phyloP scores from a whole-genome alignment of 2,797 vertebrate species.

The Malurus splendens region DNA sequence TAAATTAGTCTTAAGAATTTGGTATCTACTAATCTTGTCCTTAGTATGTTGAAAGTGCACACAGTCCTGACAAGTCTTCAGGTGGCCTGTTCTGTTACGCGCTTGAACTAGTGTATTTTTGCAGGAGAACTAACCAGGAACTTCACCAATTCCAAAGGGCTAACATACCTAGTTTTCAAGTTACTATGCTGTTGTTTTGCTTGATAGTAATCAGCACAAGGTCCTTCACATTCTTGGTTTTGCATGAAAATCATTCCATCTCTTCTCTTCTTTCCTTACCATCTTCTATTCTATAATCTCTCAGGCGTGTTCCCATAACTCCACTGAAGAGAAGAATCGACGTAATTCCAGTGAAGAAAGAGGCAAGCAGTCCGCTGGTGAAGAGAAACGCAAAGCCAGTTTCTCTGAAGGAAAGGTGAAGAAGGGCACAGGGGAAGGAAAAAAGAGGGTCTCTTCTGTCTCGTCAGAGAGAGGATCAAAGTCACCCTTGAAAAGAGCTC shows the following conservation, averaged over 20 bases:
- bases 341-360: slow-evolving; percentile 80
- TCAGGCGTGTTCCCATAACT: slow-evolving; percentile 75
- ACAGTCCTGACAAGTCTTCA: not conserved
- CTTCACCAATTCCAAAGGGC: not conserved
- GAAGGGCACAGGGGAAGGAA: slow-evolving; percentile 73
- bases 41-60: not conserved
- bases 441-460: slow-evolving; percentile 73
- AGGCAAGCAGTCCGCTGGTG: slow-evolving; percentile 71
- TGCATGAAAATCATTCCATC: slow-evolving; percentile 40
- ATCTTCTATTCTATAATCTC: slow-evolving; percentile 65
- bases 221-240: slow-evolving; percentile 33
- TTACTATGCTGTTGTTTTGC: not conserved
- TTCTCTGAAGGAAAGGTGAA: slow-evolving; percentile 76
- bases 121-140: slow-evolving; percentile 21
- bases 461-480: slow-evolving; percentile 79
- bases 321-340: slow-evolving; percentile 75
- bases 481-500: slow-evolving; percentile 78
- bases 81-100: not conserved
- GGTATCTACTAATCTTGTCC: not conserved
- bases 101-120: not conserved
- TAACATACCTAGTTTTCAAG: not conserved
- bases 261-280: slow-evolving; percentile 54
- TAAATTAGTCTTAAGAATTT: not conserved
- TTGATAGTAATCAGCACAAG: not conserved
- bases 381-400: slow-evolving; percentile 82